Conservation (phyloP, 2,888 invertebrate genomes). For the Brachynemurus nebulosus region DNA sequence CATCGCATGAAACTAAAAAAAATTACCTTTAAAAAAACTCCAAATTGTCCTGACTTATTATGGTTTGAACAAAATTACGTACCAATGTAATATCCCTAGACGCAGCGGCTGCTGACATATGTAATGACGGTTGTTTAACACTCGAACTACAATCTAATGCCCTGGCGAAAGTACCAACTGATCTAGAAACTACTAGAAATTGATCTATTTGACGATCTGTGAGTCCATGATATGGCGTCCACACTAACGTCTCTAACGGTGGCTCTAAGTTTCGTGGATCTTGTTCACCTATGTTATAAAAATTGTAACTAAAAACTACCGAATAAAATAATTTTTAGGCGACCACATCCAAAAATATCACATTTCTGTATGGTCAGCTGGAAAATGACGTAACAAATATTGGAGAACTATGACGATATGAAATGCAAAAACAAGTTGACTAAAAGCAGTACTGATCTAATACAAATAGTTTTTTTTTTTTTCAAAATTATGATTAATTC, state of each 20-base stretch:
- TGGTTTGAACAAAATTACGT: conserved; percentile 23
- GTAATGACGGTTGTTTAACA: conserved; percentile 94
- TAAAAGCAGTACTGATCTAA: too few species aligned
- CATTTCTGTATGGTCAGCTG: too few species aligned
- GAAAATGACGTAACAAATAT: too few species aligned
- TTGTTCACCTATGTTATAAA: conserved; percentile 32
- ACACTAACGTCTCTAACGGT: conserved; percentile 73
- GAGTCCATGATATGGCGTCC: conserved; percentile 85
- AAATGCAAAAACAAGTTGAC: too few species aligned
- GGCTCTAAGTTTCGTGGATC: conserved; percentile 49
- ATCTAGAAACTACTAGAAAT: conserved; percentile 86
- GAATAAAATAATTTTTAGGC: too few species aligned
- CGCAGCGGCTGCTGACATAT: conserved; percentile 99
- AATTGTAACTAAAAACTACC: too few species aligned
- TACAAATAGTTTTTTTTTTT: too few species aligned
- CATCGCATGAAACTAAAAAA: conserved; percentile 88
- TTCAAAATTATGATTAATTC: too few species aligned
- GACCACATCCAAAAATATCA: too few species aligned
- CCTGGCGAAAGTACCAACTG: conserved; percentile 96
- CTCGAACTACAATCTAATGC: conserved; percentile 97
- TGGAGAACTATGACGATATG: too few species aligned
- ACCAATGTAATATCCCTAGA: conserved; percentile 94
- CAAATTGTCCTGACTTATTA: background rate
- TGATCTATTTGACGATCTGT: conserved; percentile 97
- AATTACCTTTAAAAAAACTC: conserved; percentile 1